Evolutionary conservation across 2,797 vertebrate species (phyloP).

Genomic region (Argya squamiceps): DNA sequence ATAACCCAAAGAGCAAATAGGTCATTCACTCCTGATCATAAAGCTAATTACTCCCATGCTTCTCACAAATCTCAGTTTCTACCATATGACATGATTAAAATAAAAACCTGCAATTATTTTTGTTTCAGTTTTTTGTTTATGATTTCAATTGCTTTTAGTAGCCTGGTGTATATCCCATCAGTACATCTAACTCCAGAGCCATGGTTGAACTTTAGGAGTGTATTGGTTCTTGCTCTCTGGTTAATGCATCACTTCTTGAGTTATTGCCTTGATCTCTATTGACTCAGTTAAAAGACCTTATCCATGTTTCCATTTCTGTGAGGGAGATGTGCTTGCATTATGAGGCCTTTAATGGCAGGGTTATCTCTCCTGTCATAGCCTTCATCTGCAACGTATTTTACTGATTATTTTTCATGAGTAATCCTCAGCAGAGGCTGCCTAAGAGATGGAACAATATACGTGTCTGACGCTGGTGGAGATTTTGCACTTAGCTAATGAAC

Average conservation of each 20-base stretch:
- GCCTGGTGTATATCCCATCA: background rate
- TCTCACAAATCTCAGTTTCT: background rate
- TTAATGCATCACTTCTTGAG: slow-evolving; percentile 36
- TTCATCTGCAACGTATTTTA: slow-evolving; percentile 10
- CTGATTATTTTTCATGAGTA: slow-evolving; percentile 36
- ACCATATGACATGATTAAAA: background rate
- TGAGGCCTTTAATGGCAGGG: background rate
- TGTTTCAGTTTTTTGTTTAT: background rate
- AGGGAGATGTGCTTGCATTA: background rate
- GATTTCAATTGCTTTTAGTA: background rate
- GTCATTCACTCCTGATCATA: background rate
- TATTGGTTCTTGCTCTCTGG: background rate
- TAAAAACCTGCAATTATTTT: background rate
- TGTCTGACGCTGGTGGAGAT: background rate
- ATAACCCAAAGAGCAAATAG: background rate
- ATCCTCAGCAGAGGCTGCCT: background rate
- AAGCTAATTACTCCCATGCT: background rate
- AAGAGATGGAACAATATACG: background rate
- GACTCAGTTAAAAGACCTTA: slow-evolving; percentile 34
- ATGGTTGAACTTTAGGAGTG: background rate
- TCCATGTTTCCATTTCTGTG: slow-evolving; percentile 6
- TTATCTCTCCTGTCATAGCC: slow-evolving; percentile 16
- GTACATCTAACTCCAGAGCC: background rate
- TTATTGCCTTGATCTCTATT: slow-evolving; percentile 62
- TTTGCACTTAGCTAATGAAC: background rate